These are phyloP conservation scores for Podarcis muralis DNA, from an alignment of 2,113 vertebrate species.

Conservation along the genomic window DNA sequence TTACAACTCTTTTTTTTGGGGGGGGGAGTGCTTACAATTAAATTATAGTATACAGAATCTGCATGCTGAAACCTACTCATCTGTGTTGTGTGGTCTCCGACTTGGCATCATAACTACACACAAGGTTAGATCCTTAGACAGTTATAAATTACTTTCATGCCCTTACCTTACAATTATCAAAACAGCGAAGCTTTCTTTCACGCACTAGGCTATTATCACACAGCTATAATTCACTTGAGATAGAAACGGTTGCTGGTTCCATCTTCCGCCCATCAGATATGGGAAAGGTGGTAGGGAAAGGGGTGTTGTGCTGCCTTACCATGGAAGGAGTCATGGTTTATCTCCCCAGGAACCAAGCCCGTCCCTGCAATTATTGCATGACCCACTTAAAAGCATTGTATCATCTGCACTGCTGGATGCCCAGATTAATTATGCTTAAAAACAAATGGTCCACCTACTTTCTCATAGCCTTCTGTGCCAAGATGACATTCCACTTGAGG, in stretches of 20 bases:
- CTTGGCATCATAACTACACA: background rate
- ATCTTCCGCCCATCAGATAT: background rate
- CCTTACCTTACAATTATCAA: slow-evolving; percentile 1
- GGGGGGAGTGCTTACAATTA: background rate
- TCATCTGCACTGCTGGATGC: background rate
- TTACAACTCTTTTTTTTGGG: background rate
- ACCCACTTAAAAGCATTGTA: background rate
- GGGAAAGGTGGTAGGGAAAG: background rate
- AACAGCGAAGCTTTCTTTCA: slow-evolving; percentile 40
- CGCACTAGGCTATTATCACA: background rate
- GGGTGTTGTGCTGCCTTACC: background rate
- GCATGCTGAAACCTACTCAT: slow-evolving; percentile 30
- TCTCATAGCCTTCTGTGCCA: background rate
- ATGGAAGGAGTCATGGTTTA: background rate
- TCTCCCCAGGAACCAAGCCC: background rate
- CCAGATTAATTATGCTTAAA: background rate
- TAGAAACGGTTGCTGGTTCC: background rate
- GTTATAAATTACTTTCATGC: slow-evolving; percentile 31
- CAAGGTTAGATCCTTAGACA: slow-evolving; percentile 23
- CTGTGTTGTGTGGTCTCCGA: slow-evolving; percentile 35
- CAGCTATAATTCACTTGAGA: background rate
- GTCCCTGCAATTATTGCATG: background rate
- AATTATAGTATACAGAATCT: background rate
- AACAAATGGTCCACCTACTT: background rate
- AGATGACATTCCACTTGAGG: background rate